Evolutionary conservation across 2,888 invertebrate genomes (phyloP), one percentile per base, ranked within the genome.

Genomic region (Spilarctia lutea): DNA sequence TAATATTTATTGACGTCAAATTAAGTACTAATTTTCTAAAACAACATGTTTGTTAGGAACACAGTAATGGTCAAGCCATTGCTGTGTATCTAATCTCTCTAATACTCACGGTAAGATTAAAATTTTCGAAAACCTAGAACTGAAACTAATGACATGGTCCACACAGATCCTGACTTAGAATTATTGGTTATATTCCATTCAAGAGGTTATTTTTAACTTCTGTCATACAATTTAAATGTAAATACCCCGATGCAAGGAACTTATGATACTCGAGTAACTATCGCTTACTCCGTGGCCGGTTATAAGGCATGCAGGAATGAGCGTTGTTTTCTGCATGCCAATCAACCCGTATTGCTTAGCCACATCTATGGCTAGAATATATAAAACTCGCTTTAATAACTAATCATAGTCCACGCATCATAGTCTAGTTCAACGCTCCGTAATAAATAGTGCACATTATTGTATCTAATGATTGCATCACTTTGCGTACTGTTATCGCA

Each of bases 401-500:
- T 72, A 56, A 68, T 66, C 42, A 30, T 11, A 66, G n/a, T 18
- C 65, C 10, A 52, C 68, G 52, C n/a, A 30, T 70, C 27, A 75
- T 65, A 68, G 33, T 65, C 42, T 71, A 63, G 24, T 56, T 30
- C 24, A 65, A 48, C 52, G 67, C 68, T 68, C 71, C 30, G 48
- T 56, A 68, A 71, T 63, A 45, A 48, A 60, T 60, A 30, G 63
- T 63, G 63, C 63, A 63, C 24, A 35, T 66, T 69, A 71, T 65
- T 71, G 35, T 67, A 72, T 72, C 48, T 68, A 65, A 42, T 72
- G 75, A 79, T 92, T 93, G 88, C 92, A 90, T 92, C 88, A 92
- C 84, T 80, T 83, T 79, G 79, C 78, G 86, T 86, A 89, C 86
- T 85, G 85, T 81, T 82, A 81, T 80, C 83, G 83, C 86, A 85